phyloP scores from a whole-genome alignment of 1,140 invertebrate species.

The Helicoverpa zea region DNA sequence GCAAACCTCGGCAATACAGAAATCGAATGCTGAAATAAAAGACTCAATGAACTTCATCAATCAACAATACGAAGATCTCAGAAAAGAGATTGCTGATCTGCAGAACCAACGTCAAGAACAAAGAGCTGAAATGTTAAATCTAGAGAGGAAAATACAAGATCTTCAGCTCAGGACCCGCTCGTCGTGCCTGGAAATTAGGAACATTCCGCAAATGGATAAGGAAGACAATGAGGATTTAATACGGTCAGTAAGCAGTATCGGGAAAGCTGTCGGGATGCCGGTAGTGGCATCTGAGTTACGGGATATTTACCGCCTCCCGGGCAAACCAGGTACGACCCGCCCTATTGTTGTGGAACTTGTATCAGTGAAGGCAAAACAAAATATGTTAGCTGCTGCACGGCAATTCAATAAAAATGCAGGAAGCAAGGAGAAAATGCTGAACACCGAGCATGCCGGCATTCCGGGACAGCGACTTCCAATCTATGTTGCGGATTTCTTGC shows the following conservation, averaged over 20 bases:
- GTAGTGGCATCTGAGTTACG: not conserved
- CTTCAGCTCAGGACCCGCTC: conserved; percentile 20
- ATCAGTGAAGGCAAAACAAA: conserved; percentile 40
- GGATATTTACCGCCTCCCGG: not conserved
- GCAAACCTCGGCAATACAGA: too few relatives aligned
- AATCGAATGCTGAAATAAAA: too few relatives aligned
- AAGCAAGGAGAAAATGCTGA: conserved; percentile 37
- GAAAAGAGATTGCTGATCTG: not conserved
- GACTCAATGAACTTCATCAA: not conserved
- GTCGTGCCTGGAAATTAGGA: conserved; percentile 44
- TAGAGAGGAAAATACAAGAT: conserved; percentile 44
- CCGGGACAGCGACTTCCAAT: conserved; percentile 1
- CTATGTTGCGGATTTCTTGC: conserved; percentile 47
- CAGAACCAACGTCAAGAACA: conserved; percentile 1
- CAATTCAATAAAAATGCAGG: conserved; percentile 29
- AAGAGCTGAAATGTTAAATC: not conserved
- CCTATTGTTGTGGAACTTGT: conserved; percentile 40
- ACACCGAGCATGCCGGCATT: conserved; percentile 8
- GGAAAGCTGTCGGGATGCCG: not conserved
- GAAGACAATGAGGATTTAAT: conserved; percentile 17
- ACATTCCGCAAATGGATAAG: conserved; percentile 28
- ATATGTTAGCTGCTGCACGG: conserved; percentile 9
- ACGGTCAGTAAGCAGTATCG: not conserved
- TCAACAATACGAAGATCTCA: conserved; percentile 9
- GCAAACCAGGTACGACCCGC: not conserved